A percentile compares a stretch with the other conserved stretches of the same genome.
Conservation (phyloP, 2,888 invertebrate genomes). For the Eristalis tenax region DNA sequence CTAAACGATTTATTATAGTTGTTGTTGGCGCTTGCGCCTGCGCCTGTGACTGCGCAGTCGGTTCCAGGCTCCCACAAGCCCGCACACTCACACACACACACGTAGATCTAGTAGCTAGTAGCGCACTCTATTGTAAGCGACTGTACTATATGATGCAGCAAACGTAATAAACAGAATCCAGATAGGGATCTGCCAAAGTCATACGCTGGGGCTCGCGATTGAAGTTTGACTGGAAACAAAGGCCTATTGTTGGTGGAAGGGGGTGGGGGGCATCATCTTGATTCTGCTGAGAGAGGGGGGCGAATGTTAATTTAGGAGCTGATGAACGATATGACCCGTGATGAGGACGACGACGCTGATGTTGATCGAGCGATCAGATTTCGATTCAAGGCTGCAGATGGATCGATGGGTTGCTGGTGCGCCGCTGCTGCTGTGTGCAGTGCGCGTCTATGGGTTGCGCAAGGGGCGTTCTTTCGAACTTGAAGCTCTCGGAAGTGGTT, state of each 20-base stretch:
- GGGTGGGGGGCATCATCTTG: too few species aligned
- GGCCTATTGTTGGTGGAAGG: conserved; percentile 49
- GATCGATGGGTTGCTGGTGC: conserved; percentile 20
- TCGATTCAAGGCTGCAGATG: conserved; percentile 60
- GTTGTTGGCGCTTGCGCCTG: conserved; percentile 5
- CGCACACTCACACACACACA: background rate
- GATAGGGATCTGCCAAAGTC: conserved; percentile 25
- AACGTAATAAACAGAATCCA: conserved; percentile 51
- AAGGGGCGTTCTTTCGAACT: conserved; percentile 56
- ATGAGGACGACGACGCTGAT: conserved; percentile 35
- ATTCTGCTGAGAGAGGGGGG: background rate
- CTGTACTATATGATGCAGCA: conserved; percentile 52
- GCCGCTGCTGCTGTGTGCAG: background rate
- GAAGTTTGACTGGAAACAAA: conserved; percentile 52
- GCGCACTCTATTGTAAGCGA: conserved; percentile 62
- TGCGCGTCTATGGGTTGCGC: conserved; percentile 10
- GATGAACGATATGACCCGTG: conserved; percentile 63
- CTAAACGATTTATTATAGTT: conserved; percentile 50
- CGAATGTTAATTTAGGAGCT: conserved; percentile 57
- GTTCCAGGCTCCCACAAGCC: background rate
- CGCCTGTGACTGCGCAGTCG: background rate
- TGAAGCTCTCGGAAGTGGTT: conserved; percentile 61
- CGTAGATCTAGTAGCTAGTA: conserved; percentile 24
- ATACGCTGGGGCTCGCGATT: conserved; percentile 1
- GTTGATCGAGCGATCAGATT: conserved; percentile 65